A percentile compares a stretch with the other conserved stretches of the same genome.
Evolutionary conservation across 2,888 invertebrate species (phyloP).

Genomic region (Agrenia bidenticulata): DNA sequence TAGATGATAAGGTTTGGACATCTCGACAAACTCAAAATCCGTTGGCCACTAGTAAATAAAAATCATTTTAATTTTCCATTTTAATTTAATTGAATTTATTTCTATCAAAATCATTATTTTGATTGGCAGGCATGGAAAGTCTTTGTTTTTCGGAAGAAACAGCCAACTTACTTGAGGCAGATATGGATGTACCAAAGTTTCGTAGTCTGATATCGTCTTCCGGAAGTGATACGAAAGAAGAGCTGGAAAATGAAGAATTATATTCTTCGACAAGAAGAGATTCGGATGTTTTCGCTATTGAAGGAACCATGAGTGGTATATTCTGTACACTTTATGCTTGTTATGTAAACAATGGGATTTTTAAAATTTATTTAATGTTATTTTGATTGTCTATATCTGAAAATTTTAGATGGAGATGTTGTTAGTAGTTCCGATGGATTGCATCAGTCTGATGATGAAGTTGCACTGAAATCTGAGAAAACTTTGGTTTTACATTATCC

Average conservation of each 20-base stretch:
- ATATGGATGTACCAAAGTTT: constrained; percentile 46
- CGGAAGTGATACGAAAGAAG: constrained; percentile 44
- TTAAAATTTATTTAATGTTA: background rate
- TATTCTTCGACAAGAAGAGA: constrained; percentile 33
- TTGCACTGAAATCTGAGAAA: constrained; percentile 25
- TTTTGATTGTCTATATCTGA: background rate
- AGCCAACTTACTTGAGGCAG: constrained; percentile 41
- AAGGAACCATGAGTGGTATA: constrained; percentile 27
- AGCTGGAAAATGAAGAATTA: background rate
- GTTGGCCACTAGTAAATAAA: background rate
- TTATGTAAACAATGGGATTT: background rate
- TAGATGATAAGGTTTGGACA: constrained; percentile 41
- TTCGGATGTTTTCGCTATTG: constrained; percentile 43
- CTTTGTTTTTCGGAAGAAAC: constrained; percentile 44
- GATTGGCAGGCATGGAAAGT: constrained; percentile 31
- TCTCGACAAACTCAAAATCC: background rate
- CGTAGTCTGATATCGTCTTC: constrained; percentile 40
- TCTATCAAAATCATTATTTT: background rate
- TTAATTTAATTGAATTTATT: background rate
- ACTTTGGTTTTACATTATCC: constrained; percentile 55
- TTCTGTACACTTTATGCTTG: too few relatives aligned
- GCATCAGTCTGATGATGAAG: constrained; percentile 55
- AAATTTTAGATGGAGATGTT: constrained; percentile 28
- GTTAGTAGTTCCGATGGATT: constrained; percentile 53
- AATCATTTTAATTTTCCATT: background rate